Conservation (phyloP, 2,888 invertebrate species). For the Aspidapion aeneum region DNA sequence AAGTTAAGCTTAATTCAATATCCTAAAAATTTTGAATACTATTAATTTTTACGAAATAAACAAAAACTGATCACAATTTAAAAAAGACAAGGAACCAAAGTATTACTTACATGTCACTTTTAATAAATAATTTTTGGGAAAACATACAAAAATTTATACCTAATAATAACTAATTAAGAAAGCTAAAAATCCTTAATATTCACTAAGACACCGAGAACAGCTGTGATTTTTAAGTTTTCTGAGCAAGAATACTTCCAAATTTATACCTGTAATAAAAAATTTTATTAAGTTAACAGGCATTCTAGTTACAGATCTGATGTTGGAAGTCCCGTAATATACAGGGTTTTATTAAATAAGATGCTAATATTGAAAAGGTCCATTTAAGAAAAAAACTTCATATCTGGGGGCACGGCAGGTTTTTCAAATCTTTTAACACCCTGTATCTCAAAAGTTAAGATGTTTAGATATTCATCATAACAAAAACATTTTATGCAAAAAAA, state of each 20-base stretch:
- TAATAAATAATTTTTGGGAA: background rate
- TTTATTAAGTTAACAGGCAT: background rate
- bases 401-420: too few relatives aligned
- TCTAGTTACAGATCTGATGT: too few relatives aligned
- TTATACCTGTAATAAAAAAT: slow-evolving; percentile 15
- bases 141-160: background rate
- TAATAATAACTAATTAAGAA: slow-evolving; percentile 16
- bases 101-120: background rate
- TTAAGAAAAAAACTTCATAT: too few relatives aligned
- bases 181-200: slow-evolving; percentile 19
- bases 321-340: too few relatives aligned
- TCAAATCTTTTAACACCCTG: too few relatives aligned
- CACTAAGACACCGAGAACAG: slow-evolving; percentile 17
- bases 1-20: too few relatives aligned
- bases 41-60: background rate
- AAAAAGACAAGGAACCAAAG: background rate
- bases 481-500: too few relatives aligned
- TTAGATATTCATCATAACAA: too few relatives aligned
- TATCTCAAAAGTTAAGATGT: too few relatives aligned
- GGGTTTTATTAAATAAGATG: too few relatives aligned
- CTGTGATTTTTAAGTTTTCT: slow-evolving; percentile 13
- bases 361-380: too few relatives aligned
- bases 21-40: background rate
- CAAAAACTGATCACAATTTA: background rate
- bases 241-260: slow-evolving; percentile 19